Base-by-base conservation (phyloP, 2,888 invertebrate genomes). In the Drosophila formosana region DNA sequence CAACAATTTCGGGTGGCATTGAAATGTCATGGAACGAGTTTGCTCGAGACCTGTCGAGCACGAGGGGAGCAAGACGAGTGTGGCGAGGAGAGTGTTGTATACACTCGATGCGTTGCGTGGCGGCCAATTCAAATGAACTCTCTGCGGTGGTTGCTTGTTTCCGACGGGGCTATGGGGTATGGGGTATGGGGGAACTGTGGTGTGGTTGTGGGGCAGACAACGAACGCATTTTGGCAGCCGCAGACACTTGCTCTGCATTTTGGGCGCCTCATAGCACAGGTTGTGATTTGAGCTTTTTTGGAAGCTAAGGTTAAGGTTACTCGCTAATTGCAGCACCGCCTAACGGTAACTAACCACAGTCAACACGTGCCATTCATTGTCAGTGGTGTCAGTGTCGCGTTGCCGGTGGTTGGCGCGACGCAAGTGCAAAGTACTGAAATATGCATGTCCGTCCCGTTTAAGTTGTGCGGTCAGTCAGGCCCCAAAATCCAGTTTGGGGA, bases 401-500 rank as follows among this genome's bases (percentile, higher is more conserved):
- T 32, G 43, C 58, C 50, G 57, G 68, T 61, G 50, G 55, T 53
- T 18, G 18, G 52, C 69, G 32, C 13, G 46, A 37, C 26, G 4
- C 11, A 43, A 28, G 26, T 18, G 18, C 18, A 1, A 18, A 18
- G 18, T 18, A 18, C 32, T 9, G 18, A 39, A 46, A 56, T 49
- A 37, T 74, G 61, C 79, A 68, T 83, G 83, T 83, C 88, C 82
- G 84, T 85, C 88, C 88, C 81, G 85, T 80, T 71, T 72, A 68
- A 75, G 71, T 79, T 84, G 83, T 88, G 90, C 90, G 91, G 92
- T 91, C 92, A 92, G 91, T 91, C 91, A 89, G 91, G 90, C 91
- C 92, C 91, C 92, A 92, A 92, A 91, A 91, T 90, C 89, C 90
- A 90, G 91, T 91, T 90, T 85, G 75, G 80, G 72, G 85, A 92